These are phyloP conservation scores for Malacoraja senta DNA, from an alignment of 2,797 vertebrate species.

Conservation along the genomic window DNA sequence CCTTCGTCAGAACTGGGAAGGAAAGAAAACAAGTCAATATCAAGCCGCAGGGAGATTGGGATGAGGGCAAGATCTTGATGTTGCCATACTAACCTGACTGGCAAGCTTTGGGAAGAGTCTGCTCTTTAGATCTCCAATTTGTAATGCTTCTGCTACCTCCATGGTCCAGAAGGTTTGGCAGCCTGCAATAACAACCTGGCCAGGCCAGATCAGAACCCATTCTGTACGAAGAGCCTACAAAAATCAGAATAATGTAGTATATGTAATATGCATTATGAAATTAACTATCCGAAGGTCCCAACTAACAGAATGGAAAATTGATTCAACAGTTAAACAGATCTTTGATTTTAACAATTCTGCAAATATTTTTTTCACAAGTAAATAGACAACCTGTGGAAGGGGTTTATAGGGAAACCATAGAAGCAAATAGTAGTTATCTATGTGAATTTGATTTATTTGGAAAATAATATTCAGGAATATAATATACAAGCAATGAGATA, in stretches of 20 bases:
- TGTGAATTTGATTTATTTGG: neutral
- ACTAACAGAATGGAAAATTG: neutral
- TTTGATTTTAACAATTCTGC: neutral
- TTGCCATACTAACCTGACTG: conserved; percentile 61
- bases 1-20: no score
- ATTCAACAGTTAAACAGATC: neutral
- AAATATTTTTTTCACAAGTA: neutral
- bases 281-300: neutral
- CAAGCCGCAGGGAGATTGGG: no score
- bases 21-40: no score
- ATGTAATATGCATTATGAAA: neutral
- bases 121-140: conserved; percentile 59
- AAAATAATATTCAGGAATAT: neutral
- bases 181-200: conserved; percentile 85
- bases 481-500: neutral
- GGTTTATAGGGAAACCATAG: neutral
- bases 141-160: conserved; percentile 75
- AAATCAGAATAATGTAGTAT: neutral
- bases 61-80: no score
- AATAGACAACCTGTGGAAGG: neutral
- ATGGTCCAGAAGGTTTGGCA: conserved; percentile 86
- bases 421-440: neutral
- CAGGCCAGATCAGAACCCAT: conserved; percentile 86
- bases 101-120: conserved; percentile 71
- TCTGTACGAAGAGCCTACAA: conserved; percentile 63